Evolutionary conservation across 1,140 invertebrate genomes (phyloP), one percentile per base, ranked within the genome.

Genomic region (Bilobella aurantiaca): DNA sequence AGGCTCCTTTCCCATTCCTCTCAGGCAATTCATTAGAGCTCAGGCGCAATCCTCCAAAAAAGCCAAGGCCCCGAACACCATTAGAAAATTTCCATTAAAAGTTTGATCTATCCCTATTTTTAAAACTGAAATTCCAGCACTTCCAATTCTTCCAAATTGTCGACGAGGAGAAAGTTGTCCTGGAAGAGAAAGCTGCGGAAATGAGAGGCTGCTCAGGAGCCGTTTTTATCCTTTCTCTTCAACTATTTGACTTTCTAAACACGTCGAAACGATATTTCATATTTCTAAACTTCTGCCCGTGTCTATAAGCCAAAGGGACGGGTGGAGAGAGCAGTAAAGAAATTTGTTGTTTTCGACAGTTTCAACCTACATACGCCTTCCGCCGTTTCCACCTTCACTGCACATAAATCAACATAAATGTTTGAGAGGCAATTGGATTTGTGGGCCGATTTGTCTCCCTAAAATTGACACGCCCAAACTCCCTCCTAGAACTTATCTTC

Each of bases 381-480:
- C 18, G 8, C 34, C 34, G 14, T 23, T 53, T 61, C 37, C 64
- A 29, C 65, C 58, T 49, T 49, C 63, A n/a, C n/a, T 34, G 1
- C 37, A 63, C 61, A 71, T 71, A 71, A 71, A 68, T 71, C 69
- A 71, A 71, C 58, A 71, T 68, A 68, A 71, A 71, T 66, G 69
- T 65, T 71, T 59, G 5, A 25, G 66, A 71, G 66, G 66, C 69
- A 71, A 71, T 71, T 71, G 29, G 69, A 71, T 68, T n/a, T n/a
- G n/a, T n/a, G 66, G 65, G 66, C 66, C 69, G 69, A 71, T 71
- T 71, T 71, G 69, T 71, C 69, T 71, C 69, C 60, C 63, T 71
- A 71, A 71, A 71, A 71, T 71, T 71, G 69, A 71, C 69, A 71
- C 69, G 61, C 60, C 68, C 34, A n/a, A 42, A 42, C 34, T 42